Evolutionary conservation across 2,797 vertebrate species (phyloP), one percentile per base, ranked within the genome.

Genomic region (Notolepis coatsorum): DNA sequence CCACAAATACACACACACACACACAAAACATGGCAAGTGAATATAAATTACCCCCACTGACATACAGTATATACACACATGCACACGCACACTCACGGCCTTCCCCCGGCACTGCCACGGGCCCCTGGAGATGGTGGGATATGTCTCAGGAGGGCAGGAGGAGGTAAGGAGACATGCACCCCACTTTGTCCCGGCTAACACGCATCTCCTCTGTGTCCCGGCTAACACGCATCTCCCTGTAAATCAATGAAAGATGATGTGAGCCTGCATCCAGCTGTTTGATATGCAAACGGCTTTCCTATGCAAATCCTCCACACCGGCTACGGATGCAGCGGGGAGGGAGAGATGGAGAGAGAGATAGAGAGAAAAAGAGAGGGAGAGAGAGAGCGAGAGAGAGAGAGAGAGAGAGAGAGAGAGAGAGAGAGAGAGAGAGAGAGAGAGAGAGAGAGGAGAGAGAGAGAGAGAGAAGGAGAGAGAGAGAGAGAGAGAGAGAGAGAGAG

Each of bases 221-320:
- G 18, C 79, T n/a, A 79, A 86, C 85, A 80, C 67, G 81, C 82
- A 83, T 84, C 84, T 86, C 71, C 67, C 82, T 84, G 85, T 85
- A 88, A 86, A 88, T 86, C 86, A 88, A 68, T 85, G 87, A 85
- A 78, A 81, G 86, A 87, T 86, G 87, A 88, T 87, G 82, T 61
- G 77, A 77, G 66, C 80, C 69, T 66, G 73, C 65, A 59, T 71
- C 80, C 81, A 77, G 84, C 84, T 87, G 87, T 80, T 90, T 90
- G 80, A 89, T 85, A 90, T 88, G 89, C 86, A 90, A 89, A 90
- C 71, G 49, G 74, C 68, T 84, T 88, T 85, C 80, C 82, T 77
- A 86, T 87, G 87, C 82, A 90, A 89, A 87, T 85, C 8, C 68
- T 39, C 60, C 50, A 75, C 72, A 63, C 72, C 68, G n/a, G n/a